phyloP scores from a whole-genome alignment of 2,797 vertebrate genomes.

The Peromyscus aztecus region DNA sequence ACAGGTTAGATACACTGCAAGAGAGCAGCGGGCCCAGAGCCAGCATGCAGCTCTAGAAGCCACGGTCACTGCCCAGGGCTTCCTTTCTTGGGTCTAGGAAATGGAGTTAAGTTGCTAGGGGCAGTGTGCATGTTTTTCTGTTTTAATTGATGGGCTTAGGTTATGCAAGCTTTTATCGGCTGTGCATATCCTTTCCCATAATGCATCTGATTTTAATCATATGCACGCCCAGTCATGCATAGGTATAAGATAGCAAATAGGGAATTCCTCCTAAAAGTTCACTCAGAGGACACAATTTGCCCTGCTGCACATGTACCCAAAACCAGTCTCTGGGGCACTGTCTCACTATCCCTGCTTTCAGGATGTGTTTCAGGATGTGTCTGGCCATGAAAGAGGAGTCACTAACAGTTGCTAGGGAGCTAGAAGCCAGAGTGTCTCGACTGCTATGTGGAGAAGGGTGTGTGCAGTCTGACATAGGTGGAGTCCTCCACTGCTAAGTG shows the following conservation, averaged over 20 bases:
- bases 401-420: neutral
- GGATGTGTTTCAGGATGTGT: neutral
- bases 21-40: neutral
- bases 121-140: neutral
- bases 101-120: neutral
- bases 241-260: neutral
- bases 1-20: neutral
- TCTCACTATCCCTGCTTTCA: neutral
- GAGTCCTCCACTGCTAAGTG: neutral
- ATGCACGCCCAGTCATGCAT: neutral
- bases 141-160: neutral
- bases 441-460: neutral
- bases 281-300: neutral
- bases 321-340: no score
- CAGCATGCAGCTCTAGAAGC: neutral
- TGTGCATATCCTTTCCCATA: neutral
- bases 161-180: neutral
- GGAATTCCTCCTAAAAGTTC: neutral
- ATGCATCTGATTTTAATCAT: neutral
- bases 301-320: neutral
- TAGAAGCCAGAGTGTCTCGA: neutral
- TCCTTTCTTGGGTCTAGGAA: neutral
- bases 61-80: neutral
- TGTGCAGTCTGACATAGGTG: neutral
- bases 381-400: neutral